phyloP scores from a whole-genome alignment of 1,140 invertebrate genomes.

The Bombyx mori region DNA sequence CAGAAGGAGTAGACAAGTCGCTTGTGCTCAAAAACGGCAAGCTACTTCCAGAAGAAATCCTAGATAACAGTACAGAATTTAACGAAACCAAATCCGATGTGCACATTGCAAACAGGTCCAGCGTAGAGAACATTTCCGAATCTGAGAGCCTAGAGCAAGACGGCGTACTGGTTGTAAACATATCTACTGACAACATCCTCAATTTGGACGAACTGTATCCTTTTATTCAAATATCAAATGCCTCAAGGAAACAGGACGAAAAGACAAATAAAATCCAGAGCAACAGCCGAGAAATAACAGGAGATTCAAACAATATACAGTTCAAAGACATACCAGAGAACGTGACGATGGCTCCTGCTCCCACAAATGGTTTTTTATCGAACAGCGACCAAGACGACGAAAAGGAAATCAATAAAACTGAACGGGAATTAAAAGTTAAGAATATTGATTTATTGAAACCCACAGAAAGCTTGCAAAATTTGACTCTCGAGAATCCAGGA shows the following conservation, averaged over 20 bases:
- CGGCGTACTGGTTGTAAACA: constrained; percentile 63
- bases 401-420: constrained; percentile 39
- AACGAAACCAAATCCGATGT: constrained; percentile 31
- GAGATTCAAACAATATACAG: constrained; percentile 62
- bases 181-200: constrained; percentile 63
- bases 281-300: constrained; percentile 67
- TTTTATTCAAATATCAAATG: constrained; percentile 43
- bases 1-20: constrained; percentile 53
- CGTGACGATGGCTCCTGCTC: constrained; percentile 55
- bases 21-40: constrained; percentile 56
- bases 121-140: constrained; percentile 53
- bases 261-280: constrained; percentile 68
- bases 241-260: constrained; percentile 59
- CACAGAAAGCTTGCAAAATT: constrained; percentile 52
- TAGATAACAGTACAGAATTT: constrained; percentile 33
- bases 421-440: constrained; percentile 30
- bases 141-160: constrained; percentile 67
- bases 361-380: constrained; percentile 54
- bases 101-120: constrained; percentile 45
- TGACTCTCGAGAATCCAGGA: constrained; percentile 31
- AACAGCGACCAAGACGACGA: constrained; percentile 46
- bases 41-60: constrained; percentile 43
- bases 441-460: constrained; percentile 46
- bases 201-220: constrained; percentile 61
- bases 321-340: constrained; percentile 54